Percentiles rank a stretch among this genome's conserved stretches.
Evolutionary conservation across 1,140 invertebrate species (phyloP).

Genomic region (Lamellibrachia luymesi): DNA sequence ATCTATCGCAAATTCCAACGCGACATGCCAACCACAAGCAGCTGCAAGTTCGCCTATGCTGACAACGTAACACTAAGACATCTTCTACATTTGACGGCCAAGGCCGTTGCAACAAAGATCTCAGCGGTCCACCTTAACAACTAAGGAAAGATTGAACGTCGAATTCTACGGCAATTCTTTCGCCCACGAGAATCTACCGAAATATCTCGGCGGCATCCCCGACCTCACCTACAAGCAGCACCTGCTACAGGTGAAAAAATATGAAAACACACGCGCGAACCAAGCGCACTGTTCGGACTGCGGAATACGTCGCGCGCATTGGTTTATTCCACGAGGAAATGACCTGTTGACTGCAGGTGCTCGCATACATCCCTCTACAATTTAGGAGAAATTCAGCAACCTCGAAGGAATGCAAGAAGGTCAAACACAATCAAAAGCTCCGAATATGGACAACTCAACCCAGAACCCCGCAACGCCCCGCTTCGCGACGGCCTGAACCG

Average conservation of each 20-base stretch:
- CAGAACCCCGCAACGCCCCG: neutral
- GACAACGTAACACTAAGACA: no score
- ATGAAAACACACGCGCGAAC: no score
- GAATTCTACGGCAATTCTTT: neutral
- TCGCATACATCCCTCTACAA: neutral
- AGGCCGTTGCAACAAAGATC: no score
- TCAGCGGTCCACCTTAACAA: no score
- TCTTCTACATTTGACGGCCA: no score
- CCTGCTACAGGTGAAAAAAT: no score
- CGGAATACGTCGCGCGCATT: no score
- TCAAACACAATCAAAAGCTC: neutral
- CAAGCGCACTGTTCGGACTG: no score
- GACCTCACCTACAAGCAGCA: neutral
- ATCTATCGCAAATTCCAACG: neutral
- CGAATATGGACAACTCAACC: neutral
- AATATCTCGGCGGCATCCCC: neutral
- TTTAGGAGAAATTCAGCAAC: neutral
- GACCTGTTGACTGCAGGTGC: neutral
- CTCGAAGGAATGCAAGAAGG: neutral
- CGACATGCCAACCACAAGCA: no score
- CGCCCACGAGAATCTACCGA: neutral
- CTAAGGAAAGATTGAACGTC: neutral
- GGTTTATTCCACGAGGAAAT: neutral
- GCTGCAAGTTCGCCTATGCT: no score
- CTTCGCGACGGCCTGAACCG: neutral